A percentile compares a stretch with the other conserved stretches of the same genome.
phyloP scores from a whole-genome alignment of 2,888 invertebrate species.

The Carcina quercana region DNA sequence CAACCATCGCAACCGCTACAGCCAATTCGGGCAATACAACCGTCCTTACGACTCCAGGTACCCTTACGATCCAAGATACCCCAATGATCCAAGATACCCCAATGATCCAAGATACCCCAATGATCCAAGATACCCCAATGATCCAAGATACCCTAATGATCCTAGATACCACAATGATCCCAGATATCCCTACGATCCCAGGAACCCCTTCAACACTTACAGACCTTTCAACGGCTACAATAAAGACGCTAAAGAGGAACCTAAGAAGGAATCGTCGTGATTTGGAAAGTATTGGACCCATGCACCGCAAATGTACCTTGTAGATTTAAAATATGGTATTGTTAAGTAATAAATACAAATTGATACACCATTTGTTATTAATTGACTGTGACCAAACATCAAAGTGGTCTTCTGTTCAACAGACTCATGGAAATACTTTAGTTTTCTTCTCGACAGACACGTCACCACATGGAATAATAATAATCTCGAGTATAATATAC shows the following conservation, averaged over 20 bases:
- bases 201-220: constrained; percentile 2
- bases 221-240: constrained; percentile 6
- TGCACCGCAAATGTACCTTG: not conserved
- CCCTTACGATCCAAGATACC: constrained; percentile 21
- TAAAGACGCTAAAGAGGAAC: constrained; percentile 23
- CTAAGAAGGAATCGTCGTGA: constrained; percentile 20
- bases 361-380: no score
- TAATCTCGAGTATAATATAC: no score
- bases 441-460: no score
- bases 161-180: constrained; percentile 9
- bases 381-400: no score
- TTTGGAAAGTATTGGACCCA: not conserved
- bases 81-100: constrained; percentile 5
- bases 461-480: no score
- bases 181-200: no score
- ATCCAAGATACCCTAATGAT: constrained; percentile 2
- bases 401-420: no score
- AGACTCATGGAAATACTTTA: no score
- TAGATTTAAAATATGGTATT: not conserved
- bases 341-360: not conserved
- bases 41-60: constrained; percentile 16
- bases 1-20: constrained; percentile 22
- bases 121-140: constrained; percentile 6
- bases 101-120: constrained; percentile 5
- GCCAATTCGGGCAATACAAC: constrained; percentile 30